Percentiles rank a stretch among this genome's conserved stretches.
These are phyloP conservation scores for Triops cancriformis DNA, from an alignment of 1,140 invertebrate genomes.

Conservation along the genomic window DNA sequence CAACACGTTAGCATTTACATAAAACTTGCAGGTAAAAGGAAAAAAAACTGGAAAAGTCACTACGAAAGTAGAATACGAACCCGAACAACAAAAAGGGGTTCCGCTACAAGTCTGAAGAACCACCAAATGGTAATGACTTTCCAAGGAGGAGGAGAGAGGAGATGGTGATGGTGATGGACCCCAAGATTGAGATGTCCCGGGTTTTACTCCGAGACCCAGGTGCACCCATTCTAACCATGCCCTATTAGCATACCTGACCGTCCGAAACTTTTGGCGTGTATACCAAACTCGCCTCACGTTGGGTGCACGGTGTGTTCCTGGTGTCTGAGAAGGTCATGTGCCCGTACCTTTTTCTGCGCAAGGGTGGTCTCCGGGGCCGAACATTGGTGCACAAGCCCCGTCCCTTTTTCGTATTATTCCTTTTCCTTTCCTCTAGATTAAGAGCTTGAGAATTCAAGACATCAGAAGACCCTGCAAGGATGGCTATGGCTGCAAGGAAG, in stretches of 20 bases:
- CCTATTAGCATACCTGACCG: conserved; percentile 1
- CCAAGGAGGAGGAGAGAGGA: not conserved
- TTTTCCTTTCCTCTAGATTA: not conserved
- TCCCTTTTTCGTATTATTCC: not conserved
- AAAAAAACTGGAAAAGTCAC: not conserved
- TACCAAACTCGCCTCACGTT: not conserved
- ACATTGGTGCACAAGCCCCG: not conserved
- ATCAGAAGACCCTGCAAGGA: conserved; percentile 2
- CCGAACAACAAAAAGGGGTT: conserved; percentile 2
- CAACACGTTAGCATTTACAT: conserved; percentile 6
- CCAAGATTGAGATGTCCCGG: not conserved
- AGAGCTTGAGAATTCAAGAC: conserved; percentile 7
- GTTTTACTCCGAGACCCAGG: conserved; percentile 4
- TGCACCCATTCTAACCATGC: conserved; percentile 12
- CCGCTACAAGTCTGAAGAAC: conserved; percentile 8
- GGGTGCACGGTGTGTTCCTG: conserved; percentile 5
- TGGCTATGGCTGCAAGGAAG: not conserved
- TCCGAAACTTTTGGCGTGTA: not conserved
- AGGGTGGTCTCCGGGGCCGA: not conserved
- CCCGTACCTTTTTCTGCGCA: not conserved
- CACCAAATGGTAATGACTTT: conserved; percentile 1
- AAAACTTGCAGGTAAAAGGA: not conserved
- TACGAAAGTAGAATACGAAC: not conserved
- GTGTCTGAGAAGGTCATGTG: not conserved
- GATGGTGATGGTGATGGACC: conserved; percentile 3